Evolutionary conservation across 2,113 vertebrate genomes (phyloP).

Genomic region (Pterocles gutturalis): DNA sequence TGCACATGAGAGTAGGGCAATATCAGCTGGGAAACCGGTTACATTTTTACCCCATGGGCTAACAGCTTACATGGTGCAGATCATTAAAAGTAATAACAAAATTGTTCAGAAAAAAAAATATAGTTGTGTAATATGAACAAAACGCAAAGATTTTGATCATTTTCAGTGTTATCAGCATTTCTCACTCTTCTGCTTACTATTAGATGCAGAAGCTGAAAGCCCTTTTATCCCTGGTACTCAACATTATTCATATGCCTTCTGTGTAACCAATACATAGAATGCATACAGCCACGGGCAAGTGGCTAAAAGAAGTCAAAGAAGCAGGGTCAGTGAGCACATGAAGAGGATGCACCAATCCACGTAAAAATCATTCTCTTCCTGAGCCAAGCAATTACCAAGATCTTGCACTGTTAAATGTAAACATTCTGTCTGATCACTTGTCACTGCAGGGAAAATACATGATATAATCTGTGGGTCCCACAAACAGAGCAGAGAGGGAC

Average conservation of each 20-base stretch:
- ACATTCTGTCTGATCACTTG: background rate
- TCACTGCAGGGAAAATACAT: background rate
- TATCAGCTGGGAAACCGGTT: conserved; percentile 7
- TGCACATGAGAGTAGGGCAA: background rate
- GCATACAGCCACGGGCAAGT: background rate
- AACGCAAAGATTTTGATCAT: background rate
- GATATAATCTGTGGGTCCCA: background rate
- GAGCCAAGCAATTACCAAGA: background rate
- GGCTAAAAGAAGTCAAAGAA: background rate
- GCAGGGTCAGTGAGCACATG: background rate
- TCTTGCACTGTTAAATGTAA: background rate
- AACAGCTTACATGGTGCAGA: conserved; percentile 4
- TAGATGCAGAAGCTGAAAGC: background rate
- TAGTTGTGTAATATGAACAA: background rate
- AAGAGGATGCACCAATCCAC: background rate
- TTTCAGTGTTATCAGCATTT: background rate
- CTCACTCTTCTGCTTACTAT: background rate
- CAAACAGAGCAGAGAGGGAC: background rate
- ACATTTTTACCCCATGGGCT: background rate
- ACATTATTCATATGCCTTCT: background rate
- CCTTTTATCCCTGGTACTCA: background rate
- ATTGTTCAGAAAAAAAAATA: background rate
- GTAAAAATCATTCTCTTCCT: background rate
- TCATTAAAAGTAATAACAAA: background rate
- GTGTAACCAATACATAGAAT: background rate